Conservation (phyloP, 1,140 invertebrate genomes). For the Hypothenemus hampei region DNA sequence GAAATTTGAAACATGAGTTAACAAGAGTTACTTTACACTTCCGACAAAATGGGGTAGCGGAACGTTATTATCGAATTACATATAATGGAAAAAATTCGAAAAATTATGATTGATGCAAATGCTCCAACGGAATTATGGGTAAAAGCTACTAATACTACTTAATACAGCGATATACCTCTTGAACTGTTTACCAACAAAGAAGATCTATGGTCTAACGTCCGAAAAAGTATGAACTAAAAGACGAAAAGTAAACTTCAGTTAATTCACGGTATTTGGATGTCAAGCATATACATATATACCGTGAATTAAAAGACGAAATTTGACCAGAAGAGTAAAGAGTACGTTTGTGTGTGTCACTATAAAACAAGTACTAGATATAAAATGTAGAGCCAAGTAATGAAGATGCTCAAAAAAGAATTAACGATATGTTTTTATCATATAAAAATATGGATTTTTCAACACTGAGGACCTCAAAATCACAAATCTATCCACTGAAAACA, state of each 20-base stretch:
- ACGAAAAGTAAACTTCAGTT: constrained; percentile 32
- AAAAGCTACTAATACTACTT: constrained; percentile 41
- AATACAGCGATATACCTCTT: constrained; percentile 40
- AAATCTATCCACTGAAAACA: not conserved
- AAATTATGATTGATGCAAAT: constrained; percentile 39
- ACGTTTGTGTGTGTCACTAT: constrained; percentile 47
- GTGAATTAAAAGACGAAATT: constrained; percentile 39
- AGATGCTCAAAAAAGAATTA: constrained; percentile 12
- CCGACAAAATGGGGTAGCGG: constrained; percentile 47
- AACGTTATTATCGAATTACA: constrained; percentile 40
- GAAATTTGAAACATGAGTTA: constrained; percentile 38
- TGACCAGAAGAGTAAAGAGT: constrained; percentile 40
- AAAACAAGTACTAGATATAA: constrained; percentile 44
- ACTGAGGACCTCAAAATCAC: not conserved
- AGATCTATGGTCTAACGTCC: constrained; percentile 42
- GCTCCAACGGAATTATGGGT: constrained; percentile 40
- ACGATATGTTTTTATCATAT: not conserved
- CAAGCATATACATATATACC: constrained; percentile 45
- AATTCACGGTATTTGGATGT: constrained; percentile 44
- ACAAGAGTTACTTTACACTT: constrained; percentile 43
- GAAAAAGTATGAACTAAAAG: constrained; percentile 39
- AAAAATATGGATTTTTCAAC: not conserved
- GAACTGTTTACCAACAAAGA: constrained; percentile 40
- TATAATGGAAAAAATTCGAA: constrained; percentile 35
- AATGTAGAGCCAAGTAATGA: constrained; percentile 21